Conservation (phyloP, 2,888 invertebrate genomes). For the Elmis aenea region DNA sequence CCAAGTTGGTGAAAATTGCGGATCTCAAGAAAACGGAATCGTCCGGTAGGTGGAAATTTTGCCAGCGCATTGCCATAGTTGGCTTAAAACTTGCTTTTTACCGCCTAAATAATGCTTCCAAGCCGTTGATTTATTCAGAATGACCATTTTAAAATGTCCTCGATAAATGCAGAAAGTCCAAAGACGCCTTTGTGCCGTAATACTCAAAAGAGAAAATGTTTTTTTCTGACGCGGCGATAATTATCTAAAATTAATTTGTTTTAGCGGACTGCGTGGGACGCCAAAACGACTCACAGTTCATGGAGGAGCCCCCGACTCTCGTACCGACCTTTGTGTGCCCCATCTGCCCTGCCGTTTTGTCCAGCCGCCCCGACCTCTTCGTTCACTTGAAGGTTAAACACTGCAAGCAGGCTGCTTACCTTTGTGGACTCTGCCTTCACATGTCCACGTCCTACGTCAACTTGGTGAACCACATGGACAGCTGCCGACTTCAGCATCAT, state of each 20-base stretch:
- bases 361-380: constrained; percentile 50
- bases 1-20: constrained; percentile 43
- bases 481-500: constrained; percentile 46
- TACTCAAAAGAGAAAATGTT: too few species aligned
- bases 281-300: too few species aligned
- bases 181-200: too few species aligned
- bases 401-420: constrained; percentile 49
- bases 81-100: constrained; percentile 1
- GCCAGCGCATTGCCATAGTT: too few species aligned
- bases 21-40: constrained; percentile 34
- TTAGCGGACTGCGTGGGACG: too few species aligned
- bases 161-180: too few species aligned
- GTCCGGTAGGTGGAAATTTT: neutral
- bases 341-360: constrained; percentile 44
- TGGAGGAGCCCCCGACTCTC: constrained; percentile 15
- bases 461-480: constrained; percentile 50
- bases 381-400: constrained; percentile 53
- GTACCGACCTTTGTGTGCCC: constrained; percentile 32
- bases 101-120: constrained; percentile 3
- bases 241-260: neutral
- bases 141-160: too few species aligned
- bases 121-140: too few species aligned
- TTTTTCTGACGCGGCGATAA: too few species aligned
- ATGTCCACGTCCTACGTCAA: constrained; percentile 48
- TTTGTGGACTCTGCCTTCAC: constrained; percentile 54